A percentile compares a stretch with the other conserved stretches of the same genome.
Conservation (phyloP, 2,113 vertebrate genomes). For the Campylorhamphus procurvoides region DNA sequence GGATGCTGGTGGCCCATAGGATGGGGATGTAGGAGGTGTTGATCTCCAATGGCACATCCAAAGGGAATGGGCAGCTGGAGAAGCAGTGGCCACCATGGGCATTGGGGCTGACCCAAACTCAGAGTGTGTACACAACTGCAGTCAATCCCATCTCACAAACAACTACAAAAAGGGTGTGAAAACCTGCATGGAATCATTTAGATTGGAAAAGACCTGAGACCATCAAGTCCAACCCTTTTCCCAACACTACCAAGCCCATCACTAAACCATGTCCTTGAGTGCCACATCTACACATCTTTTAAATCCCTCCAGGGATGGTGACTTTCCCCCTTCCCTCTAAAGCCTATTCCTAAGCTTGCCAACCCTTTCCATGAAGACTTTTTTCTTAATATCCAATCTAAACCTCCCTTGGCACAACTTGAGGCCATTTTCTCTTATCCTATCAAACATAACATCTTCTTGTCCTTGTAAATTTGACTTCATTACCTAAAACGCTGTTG, state of each 20-base stretch:
- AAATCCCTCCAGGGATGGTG: neutral
- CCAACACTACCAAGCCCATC: neutral
- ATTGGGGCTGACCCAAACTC: fast-evolving
- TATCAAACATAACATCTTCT: neutral
- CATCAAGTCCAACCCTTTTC: fast-evolving
- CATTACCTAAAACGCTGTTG: neutral
- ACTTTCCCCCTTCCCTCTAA: neutral
- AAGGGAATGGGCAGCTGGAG: neutral
- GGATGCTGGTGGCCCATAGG: neutral
- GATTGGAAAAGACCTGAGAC: neutral
- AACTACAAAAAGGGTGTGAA: fast-evolving
- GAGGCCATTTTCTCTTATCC: neutral
- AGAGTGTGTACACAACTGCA: fast-evolving
- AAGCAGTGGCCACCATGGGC: fast-evolving
- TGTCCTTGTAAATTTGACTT: neutral
- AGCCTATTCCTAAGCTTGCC: neutral
- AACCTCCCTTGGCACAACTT: neutral
- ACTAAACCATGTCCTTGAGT: fast-evolving
- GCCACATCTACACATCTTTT: neutral
- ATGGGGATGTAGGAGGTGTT: neutral
- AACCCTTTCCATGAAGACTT: neutral
- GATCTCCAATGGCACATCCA: neutral
- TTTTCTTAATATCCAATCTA: neutral
- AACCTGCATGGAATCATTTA: neutral
- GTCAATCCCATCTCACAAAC: neutral